Evolutionary conservation across 2,797 vertebrate genomes (phyloP), one percentile per base, ranked within the genome.

Genomic region (Percopsis omiscomaycus): DNA sequence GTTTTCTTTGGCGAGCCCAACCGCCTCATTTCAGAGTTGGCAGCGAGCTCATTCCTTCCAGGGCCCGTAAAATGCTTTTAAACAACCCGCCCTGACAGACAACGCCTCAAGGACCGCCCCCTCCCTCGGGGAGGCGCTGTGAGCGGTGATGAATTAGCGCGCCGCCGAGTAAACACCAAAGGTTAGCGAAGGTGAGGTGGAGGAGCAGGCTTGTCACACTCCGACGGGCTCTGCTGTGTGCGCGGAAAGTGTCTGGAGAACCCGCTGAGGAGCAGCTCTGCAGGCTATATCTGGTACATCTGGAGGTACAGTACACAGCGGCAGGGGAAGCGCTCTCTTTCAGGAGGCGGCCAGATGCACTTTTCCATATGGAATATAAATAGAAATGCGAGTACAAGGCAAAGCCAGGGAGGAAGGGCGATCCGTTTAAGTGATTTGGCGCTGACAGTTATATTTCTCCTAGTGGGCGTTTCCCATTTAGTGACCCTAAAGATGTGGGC

Each of bases 121-220:
- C 9, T 42, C 30, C 58, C 64, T n/a, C 16, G 12, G 6, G 42
- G 64, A 58, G 47, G 12, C n/a, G 51, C 58, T 46, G 59, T 65
- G 61, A 68, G 54, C 15, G 45, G 68, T 71, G 55, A 59, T 15
- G 4, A 13, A 22, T 61, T 52, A 59, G 51, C 50, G 32, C 67
- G 3, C 22, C n/a, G n/a, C 66, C 64, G 64, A 69, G 76, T 68
- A 64, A 73, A 74, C 50, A 69, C 29, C 30, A 53, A 62, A 67
- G 69, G 65, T 69, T 61, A 69, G 13, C 48, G 52, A 73, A 75
- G 69, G 68, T 72, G 71, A 75, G 59, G 8, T 15, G 15, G 45
- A 37, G 63, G 60, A 58, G 50, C 15, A 14, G 55, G 47, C n/a
- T 22, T 58, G 64, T 66, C 64, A 59, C 42, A 53, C 37, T 46